phyloP scores from a whole-genome alignment of 2,888 invertebrate species.

The Mythimna impura region DNA sequence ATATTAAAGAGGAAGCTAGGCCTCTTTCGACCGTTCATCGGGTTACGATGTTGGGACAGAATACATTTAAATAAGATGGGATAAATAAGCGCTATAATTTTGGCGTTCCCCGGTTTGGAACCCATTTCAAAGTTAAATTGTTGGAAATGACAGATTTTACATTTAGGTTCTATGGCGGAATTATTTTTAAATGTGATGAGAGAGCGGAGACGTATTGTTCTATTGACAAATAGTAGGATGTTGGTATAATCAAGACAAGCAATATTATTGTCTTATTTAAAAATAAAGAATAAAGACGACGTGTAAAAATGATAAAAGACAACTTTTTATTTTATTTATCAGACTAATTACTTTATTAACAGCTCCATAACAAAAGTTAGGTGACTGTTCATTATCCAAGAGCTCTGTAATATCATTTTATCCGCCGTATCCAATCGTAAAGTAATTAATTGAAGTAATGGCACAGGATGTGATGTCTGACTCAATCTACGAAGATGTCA shows the following conservation, averaged over 20 bases:
- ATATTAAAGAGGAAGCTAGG: neutral
- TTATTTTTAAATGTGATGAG: conserved; percentile 2
- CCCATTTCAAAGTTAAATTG: conserved; percentile 34
- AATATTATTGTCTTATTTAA: neutral
- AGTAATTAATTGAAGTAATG: conserved; percentile 33
- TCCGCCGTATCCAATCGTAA: conserved; percentile 15
- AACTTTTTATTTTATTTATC: neutral
- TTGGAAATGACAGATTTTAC: conserved; percentile 21
- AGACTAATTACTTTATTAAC: conserved; percentile 1
- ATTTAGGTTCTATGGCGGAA: conserved; percentile 2
- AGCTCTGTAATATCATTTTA: conserved; percentile 21
- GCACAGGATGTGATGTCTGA: conserved; percentile 17
- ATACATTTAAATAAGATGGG: conserved; percentile 21
- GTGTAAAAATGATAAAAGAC: neutral
- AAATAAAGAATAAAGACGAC: neutral
- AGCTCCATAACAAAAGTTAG: neutral
- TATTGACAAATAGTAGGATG: conserved; percentile 2
- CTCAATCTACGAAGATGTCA: conserved; percentile 21
- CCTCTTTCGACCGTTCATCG: conserved; percentile 2
- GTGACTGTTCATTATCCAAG: conserved; percentile 10
- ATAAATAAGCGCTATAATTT: conserved; percentile 14
- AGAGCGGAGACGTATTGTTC: conserved; percentile 8
- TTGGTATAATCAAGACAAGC: neutral
- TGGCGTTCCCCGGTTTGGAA: neutral
- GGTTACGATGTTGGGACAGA: conserved; percentile 4